phyloP scores from a whole-genome alignment of 2,797 vertebrate genomes.

The Huso huso region DNA sequence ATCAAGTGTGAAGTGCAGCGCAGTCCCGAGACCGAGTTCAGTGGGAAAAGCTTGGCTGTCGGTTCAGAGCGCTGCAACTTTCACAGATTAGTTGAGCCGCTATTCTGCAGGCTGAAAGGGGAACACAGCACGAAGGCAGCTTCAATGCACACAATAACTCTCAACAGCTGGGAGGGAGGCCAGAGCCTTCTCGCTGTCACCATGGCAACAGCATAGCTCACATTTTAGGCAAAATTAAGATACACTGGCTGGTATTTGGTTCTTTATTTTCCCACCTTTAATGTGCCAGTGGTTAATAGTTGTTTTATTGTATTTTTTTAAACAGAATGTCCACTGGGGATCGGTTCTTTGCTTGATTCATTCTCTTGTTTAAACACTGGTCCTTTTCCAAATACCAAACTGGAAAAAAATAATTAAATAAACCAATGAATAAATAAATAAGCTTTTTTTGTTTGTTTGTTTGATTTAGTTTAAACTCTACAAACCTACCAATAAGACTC shows the following conservation, averaged over 20 bases:
- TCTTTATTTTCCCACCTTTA: slow-evolving; percentile 58
- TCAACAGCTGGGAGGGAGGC: slow-evolving; percentile 92
- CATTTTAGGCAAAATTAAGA: slow-evolving; percentile 91
- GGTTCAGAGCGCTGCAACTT: slow-evolving; percentile 95
- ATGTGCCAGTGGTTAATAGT: slow-evolving; percentile 50
- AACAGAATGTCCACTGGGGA: not conserved
- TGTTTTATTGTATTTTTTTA: not conserved
- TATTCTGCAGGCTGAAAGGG: slow-evolving; percentile 91
- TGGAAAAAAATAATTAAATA: too few species aligned
- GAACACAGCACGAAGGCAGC: slow-evolving; percentile 96
- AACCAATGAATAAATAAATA: too few species aligned
- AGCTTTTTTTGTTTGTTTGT: too few species aligned
- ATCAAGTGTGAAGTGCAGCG: slow-evolving; percentile 94
- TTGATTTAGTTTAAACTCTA: too few species aligned
- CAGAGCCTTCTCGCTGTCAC: slow-evolving; percentile 82
- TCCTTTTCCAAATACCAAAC: too few species aligned
- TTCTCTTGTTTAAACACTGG: not conserved
- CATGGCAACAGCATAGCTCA: slow-evolving; percentile 92
- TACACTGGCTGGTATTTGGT: slow-evolving; percentile 62
- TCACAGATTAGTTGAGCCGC: slow-evolving; percentile 98
- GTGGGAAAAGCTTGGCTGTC: slow-evolving; percentile 91
- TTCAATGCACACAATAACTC: slow-evolving; percentile 88
- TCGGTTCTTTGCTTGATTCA: not conserved
- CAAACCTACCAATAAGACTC: too few species aligned
- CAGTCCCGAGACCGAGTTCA: slow-evolving; percentile 89